phyloP scores from a whole-genome alignment of 2,797 vertebrate species.

The Merluccius polli region DNA sequence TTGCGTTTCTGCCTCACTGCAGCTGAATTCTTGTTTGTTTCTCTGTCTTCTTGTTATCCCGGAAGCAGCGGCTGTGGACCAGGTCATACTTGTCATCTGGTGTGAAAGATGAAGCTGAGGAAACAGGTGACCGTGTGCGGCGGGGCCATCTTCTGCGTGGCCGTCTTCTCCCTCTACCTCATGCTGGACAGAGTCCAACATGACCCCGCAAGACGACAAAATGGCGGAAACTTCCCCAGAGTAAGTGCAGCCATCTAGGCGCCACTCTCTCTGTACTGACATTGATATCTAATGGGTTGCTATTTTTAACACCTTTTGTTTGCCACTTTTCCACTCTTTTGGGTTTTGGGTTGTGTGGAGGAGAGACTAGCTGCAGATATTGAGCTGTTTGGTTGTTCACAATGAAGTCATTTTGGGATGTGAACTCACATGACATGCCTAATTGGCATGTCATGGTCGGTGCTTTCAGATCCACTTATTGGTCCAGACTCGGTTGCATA shows the following conservation, averaged over 20 bases:
- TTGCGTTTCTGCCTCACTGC: conserved; percentile 17
- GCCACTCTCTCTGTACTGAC: not conserved
- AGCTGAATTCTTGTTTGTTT: not conserved
- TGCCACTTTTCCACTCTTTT: not conserved
- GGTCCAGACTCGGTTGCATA: too few species aligned
- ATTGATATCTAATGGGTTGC: not conserved
- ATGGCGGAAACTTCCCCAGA: conserved; percentile 91
- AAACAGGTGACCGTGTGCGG: conserved; percentile 98
- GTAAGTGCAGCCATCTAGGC: conserved; percentile 75
- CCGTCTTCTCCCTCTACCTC: conserved; percentile 96
- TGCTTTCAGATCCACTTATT: too few species aligned
- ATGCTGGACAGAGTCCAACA: conserved; percentile 98
- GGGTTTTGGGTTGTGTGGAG: not conserved
- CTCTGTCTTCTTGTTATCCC: not conserved
- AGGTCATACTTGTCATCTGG: conserved; percentile 21
- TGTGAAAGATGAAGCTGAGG: conserved; percentile 88
- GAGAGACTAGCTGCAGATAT: not conserved
- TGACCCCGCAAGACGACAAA: conserved; percentile 86
- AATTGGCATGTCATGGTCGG: too few species aligned
- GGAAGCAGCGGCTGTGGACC: conserved; percentile 19
- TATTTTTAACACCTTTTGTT: not conserved
- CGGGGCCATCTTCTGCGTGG: conserved; percentile 97
- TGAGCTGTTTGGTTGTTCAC: not conserved
- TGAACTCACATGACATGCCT: too few species aligned
- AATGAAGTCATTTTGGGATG: not conserved